phyloP scores from a whole-genome alignment of 2,797 vertebrate species.

The Selene dorsalis region DNA sequence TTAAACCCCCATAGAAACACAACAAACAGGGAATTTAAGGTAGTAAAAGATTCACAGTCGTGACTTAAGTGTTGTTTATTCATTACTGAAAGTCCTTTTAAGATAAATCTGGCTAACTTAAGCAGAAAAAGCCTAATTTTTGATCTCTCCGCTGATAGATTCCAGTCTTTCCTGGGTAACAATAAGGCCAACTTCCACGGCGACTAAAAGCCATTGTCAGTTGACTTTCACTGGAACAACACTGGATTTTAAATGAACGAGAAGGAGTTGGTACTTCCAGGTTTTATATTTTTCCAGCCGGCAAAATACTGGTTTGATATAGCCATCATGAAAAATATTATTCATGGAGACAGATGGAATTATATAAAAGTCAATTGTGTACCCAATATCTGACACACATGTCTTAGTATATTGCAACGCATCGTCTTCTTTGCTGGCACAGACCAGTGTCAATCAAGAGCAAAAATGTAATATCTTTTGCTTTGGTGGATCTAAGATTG shows the following conservation, averaged over 20 bases:
- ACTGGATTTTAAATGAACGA: not conserved
- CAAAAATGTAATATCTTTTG: constrained; percentile 21
- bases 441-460: constrained; percentile 3
- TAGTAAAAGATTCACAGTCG: not conserved
- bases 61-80: too few relatives aligned
- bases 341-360: constrained; percentile 14
- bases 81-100: too few relatives aligned
- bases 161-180: not conserved
- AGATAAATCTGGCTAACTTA: too few relatives aligned
- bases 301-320: constrained; percentile 9
- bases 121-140: too few relatives aligned
- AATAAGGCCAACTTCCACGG: not conserved
- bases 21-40: constrained; percentile 53
- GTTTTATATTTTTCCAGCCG: constrained; percentile 1
- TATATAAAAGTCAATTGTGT: not conserved
- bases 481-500: constrained; percentile 26
- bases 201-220: not conserved
- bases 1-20: constrained; percentile 59
- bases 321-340: constrained; percentile 23
- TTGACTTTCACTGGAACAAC: not conserved
- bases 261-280: not conserved
- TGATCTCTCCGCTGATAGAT: not conserved
- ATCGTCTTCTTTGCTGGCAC: constrained; percentile 3
- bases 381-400: not conserved
- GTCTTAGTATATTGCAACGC: not conserved